Evolutionary conservation across 2,797 vertebrate species (phyloP).

Genomic region (Halcyon badia): DNA sequence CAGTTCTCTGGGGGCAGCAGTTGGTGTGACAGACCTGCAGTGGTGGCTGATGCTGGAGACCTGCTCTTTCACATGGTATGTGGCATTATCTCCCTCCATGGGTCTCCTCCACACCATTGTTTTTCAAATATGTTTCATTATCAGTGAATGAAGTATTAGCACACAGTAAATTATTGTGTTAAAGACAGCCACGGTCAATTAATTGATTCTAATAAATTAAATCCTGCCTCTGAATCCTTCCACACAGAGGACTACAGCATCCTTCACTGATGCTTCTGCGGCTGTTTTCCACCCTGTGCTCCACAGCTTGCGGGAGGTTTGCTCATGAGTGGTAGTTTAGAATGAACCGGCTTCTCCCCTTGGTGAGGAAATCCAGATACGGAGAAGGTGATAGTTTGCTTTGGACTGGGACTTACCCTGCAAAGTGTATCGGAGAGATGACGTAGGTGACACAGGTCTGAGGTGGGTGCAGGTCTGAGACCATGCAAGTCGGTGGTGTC

Average conservation of each 20-base stretch:
- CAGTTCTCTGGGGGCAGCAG: not conserved
- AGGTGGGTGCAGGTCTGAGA: not conserved
- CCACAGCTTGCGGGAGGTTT: not conserved
- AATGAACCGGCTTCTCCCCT: not conserved
- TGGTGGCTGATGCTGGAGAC: not conserved
- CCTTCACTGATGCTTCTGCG: not conserved
- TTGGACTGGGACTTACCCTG: not conserved
- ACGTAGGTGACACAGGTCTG: not conserved
- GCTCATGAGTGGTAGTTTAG: not conserved
- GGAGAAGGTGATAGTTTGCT: not conserved
- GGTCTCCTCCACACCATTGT: not conserved
- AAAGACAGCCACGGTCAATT: not conserved
- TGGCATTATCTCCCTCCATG: not conserved
- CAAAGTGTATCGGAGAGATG: not conserved
- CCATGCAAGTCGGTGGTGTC: not conserved
- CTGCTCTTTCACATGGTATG: not conserved
- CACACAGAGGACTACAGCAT: not conserved
- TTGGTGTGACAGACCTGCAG: fast-evolving
- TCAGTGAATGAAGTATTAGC: not conserved
- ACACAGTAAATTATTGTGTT: not conserved
- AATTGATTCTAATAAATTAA: not conserved
- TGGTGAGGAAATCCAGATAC: not conserved
- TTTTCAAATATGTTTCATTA: not conserved
- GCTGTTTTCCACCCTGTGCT: not conserved
- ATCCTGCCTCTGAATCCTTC: not conserved